Evolutionary conservation across 1,140 invertebrate genomes (phyloP), one percentile per base, ranked within the genome.

Genomic region (Trichonephila inaurata): DNA sequence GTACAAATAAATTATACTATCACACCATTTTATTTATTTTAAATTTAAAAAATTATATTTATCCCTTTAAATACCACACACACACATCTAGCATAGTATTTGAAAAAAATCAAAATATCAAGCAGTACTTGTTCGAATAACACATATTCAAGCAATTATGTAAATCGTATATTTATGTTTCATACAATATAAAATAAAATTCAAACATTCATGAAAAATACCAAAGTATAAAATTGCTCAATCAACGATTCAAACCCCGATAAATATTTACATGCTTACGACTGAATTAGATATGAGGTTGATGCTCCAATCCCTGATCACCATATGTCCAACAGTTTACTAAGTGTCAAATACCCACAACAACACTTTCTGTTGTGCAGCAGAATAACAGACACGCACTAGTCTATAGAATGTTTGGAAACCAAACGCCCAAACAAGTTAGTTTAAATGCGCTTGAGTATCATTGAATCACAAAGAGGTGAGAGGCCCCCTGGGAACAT

Each of bases 401-500:
- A 28, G n/a, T 62, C 69, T 61, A 81, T 91, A 60, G 51, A 62
- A 40, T 81, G 89, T 81, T 88, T 91, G 40, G 66, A 91, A 51
- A 82, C 89, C 40, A 58, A 77, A 77, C n/a, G 72, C 72, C 89
- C 89, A 91, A 91, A 91, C 89, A 91, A 61, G 72, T 91, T 91
- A 91, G 72, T 33, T 40, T 91, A 82, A 91, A 77, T 77, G 33
- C 72, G 8, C 40, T 62, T 82, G 72, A 91, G 89, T 91, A 72
- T 91, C 89, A 91, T 40, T 61, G 69, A 81, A 58, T 82, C 89
- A 91, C 89, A 91, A 91, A 40, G 24, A 51, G 51, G n/a, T 24
- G 51, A 10, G 51, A 61, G 89, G 58, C 33, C 69, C 89, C 89
- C 72, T 61, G 40, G 1, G 19, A 77, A 14, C 3, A 40, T n/a